phyloP scores from a whole-genome alignment of 2,888 invertebrate species.

The Pocota personata region DNA sequence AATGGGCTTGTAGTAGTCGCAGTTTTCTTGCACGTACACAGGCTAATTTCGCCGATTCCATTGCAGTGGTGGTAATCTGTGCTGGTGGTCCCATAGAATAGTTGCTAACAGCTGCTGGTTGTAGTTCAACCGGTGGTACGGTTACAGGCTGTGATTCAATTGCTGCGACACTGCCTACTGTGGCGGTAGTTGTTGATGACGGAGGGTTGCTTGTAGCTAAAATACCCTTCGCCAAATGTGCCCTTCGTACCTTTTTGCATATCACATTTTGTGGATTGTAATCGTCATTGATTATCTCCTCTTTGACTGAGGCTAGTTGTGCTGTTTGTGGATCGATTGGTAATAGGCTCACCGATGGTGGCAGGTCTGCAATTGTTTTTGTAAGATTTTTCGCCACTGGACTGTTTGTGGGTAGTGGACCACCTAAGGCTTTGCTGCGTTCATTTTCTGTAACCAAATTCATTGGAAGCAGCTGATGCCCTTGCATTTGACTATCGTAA shows the following conservation, averaged over 20 bases:
- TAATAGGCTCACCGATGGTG: constrained; percentile 66
- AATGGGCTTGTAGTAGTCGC: constrained; percentile 80
- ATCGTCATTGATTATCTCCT: constrained; percentile 79
- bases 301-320: constrained; percentile 77
- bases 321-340: constrained; percentile 61
- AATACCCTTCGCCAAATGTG: constrained; percentile 82
- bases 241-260: constrained; percentile 82
- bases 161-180: constrained; percentile 4
- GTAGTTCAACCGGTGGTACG: constrained; percentile 64
- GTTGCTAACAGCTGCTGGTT: constrained; percentile 78
- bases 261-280: constrained; percentile 81
- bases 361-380: constrained; percentile 79
- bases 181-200: constrained; percentile 34
- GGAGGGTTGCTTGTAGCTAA: constrained; percentile 76
- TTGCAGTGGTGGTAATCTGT: constrained; percentile 74
- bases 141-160: constrained; percentile 39
- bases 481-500: constrained; percentile 73
- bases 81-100: constrained; percentile 83
- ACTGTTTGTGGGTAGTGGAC: constrained; percentile 42
- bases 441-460: constrained; percentile 79
- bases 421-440: constrained; percentile 71
- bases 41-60: constrained; percentile 81
- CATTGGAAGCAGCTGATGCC: constrained; percentile 81
- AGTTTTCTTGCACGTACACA: constrained; percentile 83
- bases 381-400: constrained; percentile 80